Base-by-base conservation (phyloP, 1,140 invertebrate species). In the Temnothorax nylanderi region DNA sequence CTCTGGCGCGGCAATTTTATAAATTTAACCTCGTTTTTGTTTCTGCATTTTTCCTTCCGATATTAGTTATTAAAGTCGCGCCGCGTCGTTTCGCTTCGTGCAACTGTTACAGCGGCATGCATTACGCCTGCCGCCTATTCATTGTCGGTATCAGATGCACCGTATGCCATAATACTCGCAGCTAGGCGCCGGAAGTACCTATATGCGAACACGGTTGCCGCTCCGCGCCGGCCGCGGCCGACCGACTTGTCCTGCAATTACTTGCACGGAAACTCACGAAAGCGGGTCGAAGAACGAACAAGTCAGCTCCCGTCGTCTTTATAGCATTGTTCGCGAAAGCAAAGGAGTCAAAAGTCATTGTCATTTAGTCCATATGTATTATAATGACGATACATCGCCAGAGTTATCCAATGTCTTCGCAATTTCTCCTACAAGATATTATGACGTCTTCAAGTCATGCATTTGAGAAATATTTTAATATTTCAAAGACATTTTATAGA, bases 131-230 rank as follows among this genome's bases (percentile, higher is more conserved):
- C 69, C 54, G 67, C 54, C 26, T 72, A 82, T 82, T 82, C 65
- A 74, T 82, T 41, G 65, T 82, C 26, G 67, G 34, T 82, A 72
- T 82, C 80, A 72, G 80, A 74, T 72, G 41, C 80, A 74, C 37
- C 26, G 51, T n/a, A n/a, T n/a, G 51, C 18, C 37, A 1, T 44
- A 49, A 56, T 67, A 65, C 26, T 78, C 16, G 60, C 60, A 11
- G 60, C 78, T 71, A 72, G 54, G 18, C 65, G 51, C 65, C 51
- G 49, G 65, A 82, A 82, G 64, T 82, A 69, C 21, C 13, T 82
- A 82, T 47, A 47, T 41, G 41, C 44, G 44, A 64, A 78, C 58
- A 32, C 44, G 51, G 47, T 65, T 44, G 26, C n/a, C 21, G 18
- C n/a, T 41, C 4, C 21, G 26, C 34, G 58, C 2, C 34, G 64